Evolutionary conservation across 2,113 vertebrate genomes (phyloP), one percentile per base, ranked within the genome.

Genomic region (Corapipo altera): DNA sequence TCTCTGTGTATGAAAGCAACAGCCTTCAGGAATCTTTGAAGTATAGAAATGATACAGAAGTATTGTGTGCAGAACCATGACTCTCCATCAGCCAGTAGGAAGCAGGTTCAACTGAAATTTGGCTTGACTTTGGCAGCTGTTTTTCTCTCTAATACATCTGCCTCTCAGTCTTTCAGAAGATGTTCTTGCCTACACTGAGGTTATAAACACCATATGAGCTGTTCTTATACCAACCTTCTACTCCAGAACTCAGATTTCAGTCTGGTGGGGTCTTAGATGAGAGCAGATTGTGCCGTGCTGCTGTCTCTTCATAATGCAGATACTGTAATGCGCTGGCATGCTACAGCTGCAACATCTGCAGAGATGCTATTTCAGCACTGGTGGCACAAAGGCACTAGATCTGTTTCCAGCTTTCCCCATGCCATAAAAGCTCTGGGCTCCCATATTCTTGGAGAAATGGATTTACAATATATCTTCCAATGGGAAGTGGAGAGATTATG

Each of bases 241-340:
- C 32, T 90, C 21, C 46, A 85, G 55, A 79, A 33, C 43, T 54
- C 71, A 55, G 24, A 73, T 80, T 90, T 91, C 67, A 77, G 17
- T 66, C 71, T 71, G 26, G 8, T 73, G 43, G 46, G 58, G 16
- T 54, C 71, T 70, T 70, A 76, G 46, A 76, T 41, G 61, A 84
- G n/a, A 89, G 69, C 94, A 95, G 80, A 81, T 84, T 86, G 43
- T 91, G 39, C 77, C 81, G n/a, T 84, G 73, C 89, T 94, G 70
- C 80, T 84, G 55, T 64, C 57, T 89, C 12, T 52, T 89, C 57
- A 44, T 81, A 72, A 81, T 75, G 54, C 0, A 0, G 46, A 75
- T 82, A 66, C 54, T 91, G 46, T 79, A 94, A 88, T 73, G 51
- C 0, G 0, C 74, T 94, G 89, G 62, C 24, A 2, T 72, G n/a